Evolutionary conservation across 2,113 vertebrate genomes (phyloP).

Genomic region (Tylochromis polylepis): DNA sequence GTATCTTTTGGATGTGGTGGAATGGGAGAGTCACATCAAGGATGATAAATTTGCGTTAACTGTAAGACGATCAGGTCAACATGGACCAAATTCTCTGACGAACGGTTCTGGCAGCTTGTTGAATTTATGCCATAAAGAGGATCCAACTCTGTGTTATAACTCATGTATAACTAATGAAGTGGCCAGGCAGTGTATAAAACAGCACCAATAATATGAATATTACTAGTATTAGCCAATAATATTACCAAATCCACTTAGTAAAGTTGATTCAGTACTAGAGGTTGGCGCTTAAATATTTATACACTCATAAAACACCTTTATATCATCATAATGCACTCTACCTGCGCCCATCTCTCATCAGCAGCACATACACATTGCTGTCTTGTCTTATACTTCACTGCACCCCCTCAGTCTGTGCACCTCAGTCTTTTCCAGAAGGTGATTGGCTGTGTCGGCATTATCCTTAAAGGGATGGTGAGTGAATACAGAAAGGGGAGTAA

Average conservation of each 20-base stretch:
- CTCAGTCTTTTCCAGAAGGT: neutral
- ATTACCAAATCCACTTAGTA: neutral
- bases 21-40: neutral
- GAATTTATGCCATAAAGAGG: neutral
- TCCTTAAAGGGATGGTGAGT: neutral
- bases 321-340: neutral
- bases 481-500: neutral
- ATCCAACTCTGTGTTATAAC: neutral
- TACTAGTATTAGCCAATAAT: neutral
- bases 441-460: neutral
- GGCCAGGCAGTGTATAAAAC: neutral
- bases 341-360: neutral
- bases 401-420: neutral
- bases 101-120: neutral
- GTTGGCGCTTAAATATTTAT: neutral
- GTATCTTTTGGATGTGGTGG: neutral
- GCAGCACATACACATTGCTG: neutral
- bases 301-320: neutral
- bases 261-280: neutral
- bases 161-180: neutral
- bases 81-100: neutral
- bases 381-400: neutral
- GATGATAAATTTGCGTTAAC: neutral
- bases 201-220: neutral
- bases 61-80: neutral